phyloP scores from a whole-genome alignment of 2,888 invertebrate species.

The Theodoxus fluviatilis region DNA sequence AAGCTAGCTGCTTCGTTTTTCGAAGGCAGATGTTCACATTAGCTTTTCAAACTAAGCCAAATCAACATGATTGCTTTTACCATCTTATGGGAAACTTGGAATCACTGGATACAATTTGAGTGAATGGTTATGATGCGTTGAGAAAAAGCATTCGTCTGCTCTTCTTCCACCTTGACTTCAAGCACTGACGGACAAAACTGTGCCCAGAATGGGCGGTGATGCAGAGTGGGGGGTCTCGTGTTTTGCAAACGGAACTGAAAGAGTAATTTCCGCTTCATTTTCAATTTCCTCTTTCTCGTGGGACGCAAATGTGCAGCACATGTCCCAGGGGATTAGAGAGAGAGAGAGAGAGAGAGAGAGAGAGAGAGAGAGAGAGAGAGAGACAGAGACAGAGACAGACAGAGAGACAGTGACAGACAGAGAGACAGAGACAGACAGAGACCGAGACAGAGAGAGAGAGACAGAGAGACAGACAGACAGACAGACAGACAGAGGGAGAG shows the following conservation, averaged over 20 bases:
- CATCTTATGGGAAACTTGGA: no score
- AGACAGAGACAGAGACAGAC: constrained; percentile 11
- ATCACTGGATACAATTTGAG: no score
- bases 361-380: constrained; percentile 21
- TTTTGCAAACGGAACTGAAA: no score
- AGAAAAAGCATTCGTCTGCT: neutral
- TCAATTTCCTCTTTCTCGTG: neutral
- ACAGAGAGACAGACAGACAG: neutral
- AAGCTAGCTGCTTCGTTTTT: no score
- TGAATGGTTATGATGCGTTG: neutral
- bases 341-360: constrained; percentile 19
- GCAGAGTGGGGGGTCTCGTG: no score
- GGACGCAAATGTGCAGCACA: neutral
- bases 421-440: neutral
- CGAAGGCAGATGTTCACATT: no score
- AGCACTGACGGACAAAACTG: no score
- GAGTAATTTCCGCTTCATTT: no score
- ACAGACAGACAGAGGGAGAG: neutral
- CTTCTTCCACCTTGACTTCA: no score
- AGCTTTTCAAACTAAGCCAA: no score
- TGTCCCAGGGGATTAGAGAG: constrained; percentile 21
- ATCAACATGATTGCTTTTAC: no score
- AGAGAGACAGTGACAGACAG: neutral
- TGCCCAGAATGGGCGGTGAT: no score
- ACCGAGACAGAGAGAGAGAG: neutral